A percentile compares a stretch with the other conserved stretches of the same genome.
Conservation (phyloP, 2,797 vertebrate species). For the Falco biarmicus region DNA sequence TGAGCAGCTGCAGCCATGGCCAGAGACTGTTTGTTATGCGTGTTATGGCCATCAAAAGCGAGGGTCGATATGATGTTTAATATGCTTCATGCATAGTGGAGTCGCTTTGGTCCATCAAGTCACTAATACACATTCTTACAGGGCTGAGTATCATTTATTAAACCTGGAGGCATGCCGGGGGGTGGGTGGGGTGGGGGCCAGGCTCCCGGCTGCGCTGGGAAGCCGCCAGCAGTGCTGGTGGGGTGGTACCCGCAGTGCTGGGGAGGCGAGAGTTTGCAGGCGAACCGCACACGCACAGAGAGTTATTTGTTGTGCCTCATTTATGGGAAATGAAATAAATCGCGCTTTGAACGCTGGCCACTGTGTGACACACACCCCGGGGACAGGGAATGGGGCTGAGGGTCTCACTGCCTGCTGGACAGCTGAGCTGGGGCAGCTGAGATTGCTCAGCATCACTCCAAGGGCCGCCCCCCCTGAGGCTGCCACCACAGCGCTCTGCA, state of each 20-base stretch:
- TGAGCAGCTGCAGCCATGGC: background rate
- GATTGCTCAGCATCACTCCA: background rate
- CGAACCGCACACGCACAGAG: accelerated
- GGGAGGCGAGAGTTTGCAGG: background rate
- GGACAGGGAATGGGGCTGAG: background rate
- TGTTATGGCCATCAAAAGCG: accelerated
- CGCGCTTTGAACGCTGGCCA: background rate
- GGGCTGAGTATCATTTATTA: constrained; percentile 21
- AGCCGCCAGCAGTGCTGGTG: background rate
- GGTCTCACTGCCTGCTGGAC: background rate
- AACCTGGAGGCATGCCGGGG: background rate
- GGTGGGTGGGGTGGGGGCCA: background rate
- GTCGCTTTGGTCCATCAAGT: constrained; percentile 34
- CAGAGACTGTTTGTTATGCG: background rate
- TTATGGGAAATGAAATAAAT: background rate
- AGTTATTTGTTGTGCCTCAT: background rate
- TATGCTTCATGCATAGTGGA: background rate
- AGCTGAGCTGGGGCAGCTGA: background rate
- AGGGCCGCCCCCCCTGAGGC: background rate
- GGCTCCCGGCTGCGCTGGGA: background rate
- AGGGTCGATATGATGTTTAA: constrained; percentile 3
- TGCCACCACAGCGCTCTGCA: background rate
- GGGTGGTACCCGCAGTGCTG: background rate
- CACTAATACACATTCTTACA: background rate
- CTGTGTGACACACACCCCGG: background rate